Conservation (phyloP, 2,113 vertebrate genomes). For the Leptobrachium leishanense region DNA sequence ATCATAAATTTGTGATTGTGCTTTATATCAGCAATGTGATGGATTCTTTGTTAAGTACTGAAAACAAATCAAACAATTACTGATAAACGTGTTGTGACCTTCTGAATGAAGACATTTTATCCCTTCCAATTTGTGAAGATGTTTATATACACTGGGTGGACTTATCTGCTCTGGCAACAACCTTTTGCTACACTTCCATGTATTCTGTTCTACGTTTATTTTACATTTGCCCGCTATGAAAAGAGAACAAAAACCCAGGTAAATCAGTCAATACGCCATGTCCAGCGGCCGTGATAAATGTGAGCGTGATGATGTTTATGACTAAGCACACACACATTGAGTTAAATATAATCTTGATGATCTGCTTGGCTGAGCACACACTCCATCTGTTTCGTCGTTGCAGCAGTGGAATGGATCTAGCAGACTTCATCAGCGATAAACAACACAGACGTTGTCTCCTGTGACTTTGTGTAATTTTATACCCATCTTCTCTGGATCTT, state of each 20-base stretch:
- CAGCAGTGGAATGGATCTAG: slow-evolving; percentile 1
- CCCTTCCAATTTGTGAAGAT: not conserved
- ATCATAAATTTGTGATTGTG: too few species aligned
- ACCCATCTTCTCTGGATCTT: not conserved
- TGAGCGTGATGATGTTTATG: slow-evolving; percentile 6
- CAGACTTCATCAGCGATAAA: not conserved
- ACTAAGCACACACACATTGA: slow-evolving; percentile 19
- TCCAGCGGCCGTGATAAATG: slow-evolving; percentile 6
- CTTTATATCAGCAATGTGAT: too few species aligned
- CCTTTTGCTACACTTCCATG: not conserved
- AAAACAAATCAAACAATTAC: not conserved
- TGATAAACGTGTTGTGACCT: not conserved
- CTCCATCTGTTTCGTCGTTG: slow-evolving; percentile 31
- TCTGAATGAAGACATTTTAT: not conserved
- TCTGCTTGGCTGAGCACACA: slow-evolving; percentile 25
- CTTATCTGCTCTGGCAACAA: not conserved
- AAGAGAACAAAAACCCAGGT: not conserved
- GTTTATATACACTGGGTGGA: not conserved
- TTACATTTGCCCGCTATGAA: slow-evolving; percentile 4
- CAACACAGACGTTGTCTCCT: not conserved
- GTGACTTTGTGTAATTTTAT: not conserved
- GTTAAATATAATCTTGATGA: slow-evolving; percentile 19
- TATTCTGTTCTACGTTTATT: not conserved
- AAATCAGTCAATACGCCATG: slow-evolving; percentile 1
- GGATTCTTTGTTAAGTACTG: not conserved